Conservation (phyloP, 2,888 invertebrate genomes). For the Drosophila hamatofila region DNA sequence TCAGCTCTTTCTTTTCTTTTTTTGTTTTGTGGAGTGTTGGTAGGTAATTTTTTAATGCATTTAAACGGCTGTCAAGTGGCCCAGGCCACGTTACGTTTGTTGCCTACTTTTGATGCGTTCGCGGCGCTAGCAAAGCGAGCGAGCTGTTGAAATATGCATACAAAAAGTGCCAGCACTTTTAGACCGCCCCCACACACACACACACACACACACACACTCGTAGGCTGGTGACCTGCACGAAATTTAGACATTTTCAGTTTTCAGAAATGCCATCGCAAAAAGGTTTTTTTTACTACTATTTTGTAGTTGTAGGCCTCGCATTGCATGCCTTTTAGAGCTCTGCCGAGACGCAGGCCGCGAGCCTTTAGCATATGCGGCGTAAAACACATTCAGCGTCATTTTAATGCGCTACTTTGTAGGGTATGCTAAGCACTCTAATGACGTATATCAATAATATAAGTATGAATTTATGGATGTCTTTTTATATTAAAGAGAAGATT, state of each 20-base stretch:
- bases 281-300: conserved; percentile 10
- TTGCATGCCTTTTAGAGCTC: conserved; percentile 40
- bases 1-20: not conserved
- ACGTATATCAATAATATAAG: not conserved
- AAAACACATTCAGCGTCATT: conserved; percentile 24
- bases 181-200: no score
- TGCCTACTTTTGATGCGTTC: conserved; percentile 50
- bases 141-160: conserved; percentile 62
- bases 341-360: conserved; percentile 6
- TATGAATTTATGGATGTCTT: not conserved
- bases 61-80: conserved; percentile 79
- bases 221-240: conserved; percentile 25
- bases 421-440: not conserved
- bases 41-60: conserved; percentile 76
- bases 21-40: conserved; percentile 34
- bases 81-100: conserved; percentile 35
- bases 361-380: conserved; percentile 16
- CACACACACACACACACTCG: no score
- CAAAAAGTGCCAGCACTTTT: conserved; percentile 54
- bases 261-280: conserved; percentile 48
- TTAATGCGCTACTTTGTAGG: conserved; percentile 29
- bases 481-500: not conserved
- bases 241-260: conserved; percentile 67
- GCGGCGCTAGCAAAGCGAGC: conserved; percentile 23
- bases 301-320: conserved; percentile 46